Conservation (phyloP, 1,140 invertebrate species). For the Pseudomyrmex sp. region DNA sequence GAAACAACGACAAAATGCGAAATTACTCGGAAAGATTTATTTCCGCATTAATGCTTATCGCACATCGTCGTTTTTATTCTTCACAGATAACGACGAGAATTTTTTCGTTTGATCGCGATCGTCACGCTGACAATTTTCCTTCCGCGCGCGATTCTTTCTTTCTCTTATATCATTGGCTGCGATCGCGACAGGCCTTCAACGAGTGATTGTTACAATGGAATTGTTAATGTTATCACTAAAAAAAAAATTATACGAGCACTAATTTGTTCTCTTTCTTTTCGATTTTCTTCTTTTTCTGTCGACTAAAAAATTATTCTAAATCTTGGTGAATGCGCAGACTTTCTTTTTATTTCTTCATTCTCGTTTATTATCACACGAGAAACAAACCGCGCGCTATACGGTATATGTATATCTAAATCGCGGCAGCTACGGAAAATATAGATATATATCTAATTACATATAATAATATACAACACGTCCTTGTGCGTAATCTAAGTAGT, state of each 20-base stretch:
- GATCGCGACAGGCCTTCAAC: slow-evolving; percentile 76
- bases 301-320: slow-evolving; percentile 1
- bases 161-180: slow-evolving; percentile 72
- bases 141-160: slow-evolving; percentile 22
- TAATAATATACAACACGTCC: too few relatives aligned
- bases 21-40: slow-evolving; percentile 6
- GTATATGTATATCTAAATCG: too few relatives aligned
- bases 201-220: slow-evolving; percentile 82
- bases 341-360: not conserved
- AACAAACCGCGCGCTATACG: too few relatives aligned
- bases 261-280: not conserved
- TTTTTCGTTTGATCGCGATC: slow-evolving; percentile 7
- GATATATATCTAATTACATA: too few relatives aligned
- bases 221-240: slow-evolving; percentile 76
- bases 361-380: not conserved
- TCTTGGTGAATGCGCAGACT: not conserved
- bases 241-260: slow-evolving; percentile 65
- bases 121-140: slow-evolving; percentile 51
- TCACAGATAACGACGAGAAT: not conserved
- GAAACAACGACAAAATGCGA: not conserved
- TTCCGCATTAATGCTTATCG: slow-evolving; percentile 12
- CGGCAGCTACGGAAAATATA: too few relatives aligned
- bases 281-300: not conserved
- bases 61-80: not conserved
- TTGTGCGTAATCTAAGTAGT: too few relatives aligned